Base-by-base conservation (phyloP, 2,797 vertebrate species). In the Spinus olivaceus region DNA sequence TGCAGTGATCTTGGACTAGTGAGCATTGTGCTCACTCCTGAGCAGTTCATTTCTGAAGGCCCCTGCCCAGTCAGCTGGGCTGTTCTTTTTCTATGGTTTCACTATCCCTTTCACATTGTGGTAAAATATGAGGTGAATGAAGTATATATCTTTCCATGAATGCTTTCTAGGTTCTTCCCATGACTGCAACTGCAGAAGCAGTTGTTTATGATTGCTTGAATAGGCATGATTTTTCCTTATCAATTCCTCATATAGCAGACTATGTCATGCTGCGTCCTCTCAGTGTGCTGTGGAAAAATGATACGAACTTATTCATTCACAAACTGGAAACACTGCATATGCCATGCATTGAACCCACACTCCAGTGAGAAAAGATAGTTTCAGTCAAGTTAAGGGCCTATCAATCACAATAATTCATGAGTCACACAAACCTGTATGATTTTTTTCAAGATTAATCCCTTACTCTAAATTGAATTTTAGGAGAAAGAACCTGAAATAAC, bases 1-100 rank as follows among this genome's bases (percentile, higher is more conserved):
- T 30, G 12, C 7, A 49, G 41, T 17, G 35, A 49, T n/a, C 30
- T n/a, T 46, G 11, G 20, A 37, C 8, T 42, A 3, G 19, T 57
- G 46, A 28, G 6, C 14, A 27, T 12, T 69, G 22, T 41, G n/a
- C 14, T 89, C 30, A 7, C 7, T 41, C 9, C 22, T 0, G 0
- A 44, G 10, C 7, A 33, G 13, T 2, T 4, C n/a, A 10, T 39
- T 73, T 16, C 47, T 41, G 27, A 56, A 76, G 13, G 23, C 10
- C 28, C 71, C 61, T 78, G 41, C 17, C 42, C 19, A 9, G 57
- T 50, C 60, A 71, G 8, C 10, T 20, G 46, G 18, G 54, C 4
- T 44, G 13, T 24, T 69, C 47, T 87, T 50, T 37, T 42, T 63
- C 50, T 2, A 0, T 41, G 32, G 7, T 81, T 90, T 82, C 14